Evolutionary conservation across 1,140 invertebrate species (phyloP).

Genomic region (Pantala flavescens): DNA sequence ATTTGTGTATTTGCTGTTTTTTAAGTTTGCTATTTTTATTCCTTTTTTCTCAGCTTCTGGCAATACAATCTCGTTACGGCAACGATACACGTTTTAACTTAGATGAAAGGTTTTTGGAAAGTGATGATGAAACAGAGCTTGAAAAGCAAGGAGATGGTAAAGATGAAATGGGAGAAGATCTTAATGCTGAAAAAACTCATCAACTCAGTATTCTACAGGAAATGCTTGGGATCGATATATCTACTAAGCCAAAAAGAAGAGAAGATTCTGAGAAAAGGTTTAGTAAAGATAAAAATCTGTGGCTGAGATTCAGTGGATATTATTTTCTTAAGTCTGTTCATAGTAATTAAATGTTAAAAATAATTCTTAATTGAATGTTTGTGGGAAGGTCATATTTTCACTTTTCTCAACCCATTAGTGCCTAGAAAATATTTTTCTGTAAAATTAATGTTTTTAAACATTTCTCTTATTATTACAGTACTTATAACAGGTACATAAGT

Average conservation of each 20-base stretch:
- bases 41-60: slow-evolving; percentile 35
- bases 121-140: slow-evolving; percentile 27
- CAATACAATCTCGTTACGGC: slow-evolving; percentile 44
- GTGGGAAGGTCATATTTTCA: too few species aligned
- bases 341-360: too few species aligned
- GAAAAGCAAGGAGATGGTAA: slow-evolving; percentile 23
- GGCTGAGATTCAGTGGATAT: too few species aligned
- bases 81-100: slow-evolving; percentile 48
- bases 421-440: too few species aligned
- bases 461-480: too few species aligned
- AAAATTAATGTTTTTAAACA: too few species aligned
- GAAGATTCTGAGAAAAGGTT: slow-evolving; percentile 34
- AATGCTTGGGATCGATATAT: slow-evolving; percentile 37
- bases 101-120: slow-evolving; percentile 45
- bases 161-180: slow-evolving; percentile 27
- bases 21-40: slow-evolving; percentile 16
- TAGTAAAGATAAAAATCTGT: background rate
- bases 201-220: slow-evolving; percentile 46
- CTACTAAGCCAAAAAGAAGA: slow-evolving; percentile 22
- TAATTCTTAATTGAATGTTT: too few species aligned
- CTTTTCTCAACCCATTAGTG: too few species aligned
- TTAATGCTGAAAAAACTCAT: slow-evolving; percentile 42
- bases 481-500: too few species aligned
- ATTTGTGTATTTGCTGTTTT: too few species aligned
- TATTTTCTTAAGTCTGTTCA: too few species aligned